phyloP scores from a whole-genome alignment of 2,113 vertebrate genomes.

The Sphaerodactylus townsendi region DNA sequence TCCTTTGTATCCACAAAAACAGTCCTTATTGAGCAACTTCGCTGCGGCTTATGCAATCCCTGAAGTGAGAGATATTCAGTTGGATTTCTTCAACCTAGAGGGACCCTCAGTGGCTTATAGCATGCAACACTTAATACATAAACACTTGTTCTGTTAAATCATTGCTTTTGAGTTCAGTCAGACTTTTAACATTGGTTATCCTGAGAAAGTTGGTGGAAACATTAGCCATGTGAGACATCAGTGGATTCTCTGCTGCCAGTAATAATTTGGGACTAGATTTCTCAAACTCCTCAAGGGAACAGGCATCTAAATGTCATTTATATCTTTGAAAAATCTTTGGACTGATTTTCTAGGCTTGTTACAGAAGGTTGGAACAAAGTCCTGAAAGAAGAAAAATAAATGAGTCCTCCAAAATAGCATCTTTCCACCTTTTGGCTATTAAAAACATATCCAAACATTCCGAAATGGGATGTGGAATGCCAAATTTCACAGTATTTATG shows the following conservation, averaged over 20 bases:
- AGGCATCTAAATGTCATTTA: not conserved
- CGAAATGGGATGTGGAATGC: not conserved
- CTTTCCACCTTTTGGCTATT: slow-evolving; percentile 4
- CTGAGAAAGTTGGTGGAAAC: not conserved
- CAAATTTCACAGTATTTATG: not conserved
- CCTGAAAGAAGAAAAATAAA: not conserved
- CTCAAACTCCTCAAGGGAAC: not conserved
- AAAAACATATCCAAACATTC: not conserved
- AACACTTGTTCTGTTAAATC: not conserved
- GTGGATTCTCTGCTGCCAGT: not conserved
- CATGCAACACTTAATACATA: not conserved
- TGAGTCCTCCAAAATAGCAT: not conserved
- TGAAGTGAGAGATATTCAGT: not conserved
- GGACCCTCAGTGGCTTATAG: not conserved
- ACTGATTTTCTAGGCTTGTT: not conserved
- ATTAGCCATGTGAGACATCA: not conserved
- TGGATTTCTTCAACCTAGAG: not conserved
- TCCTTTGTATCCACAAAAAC: not conserved
- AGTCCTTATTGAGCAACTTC: not conserved
- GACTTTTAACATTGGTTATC: not conserved
- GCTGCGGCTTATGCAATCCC: not conserved
- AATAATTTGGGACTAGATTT: not conserved
- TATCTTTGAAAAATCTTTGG: not conserved
- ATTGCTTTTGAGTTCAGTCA: not conserved
- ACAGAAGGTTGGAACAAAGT: not conserved